Conservation (phyloP, 92 coral and sea anemone species). For the Paramuricea clavata region DNA sequence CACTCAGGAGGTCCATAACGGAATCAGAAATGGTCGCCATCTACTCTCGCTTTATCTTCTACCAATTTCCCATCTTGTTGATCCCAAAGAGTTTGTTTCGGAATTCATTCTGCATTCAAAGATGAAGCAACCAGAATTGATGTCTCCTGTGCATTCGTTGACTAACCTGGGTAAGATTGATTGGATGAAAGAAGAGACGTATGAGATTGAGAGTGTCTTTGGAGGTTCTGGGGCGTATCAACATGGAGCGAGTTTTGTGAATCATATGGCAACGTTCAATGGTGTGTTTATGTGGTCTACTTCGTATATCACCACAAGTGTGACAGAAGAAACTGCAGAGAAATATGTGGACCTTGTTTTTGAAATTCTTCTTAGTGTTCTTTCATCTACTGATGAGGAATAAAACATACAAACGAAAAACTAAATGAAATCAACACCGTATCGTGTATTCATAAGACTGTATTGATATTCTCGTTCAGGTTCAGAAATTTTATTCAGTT, state of each 20-base stretch:
- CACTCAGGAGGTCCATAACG: conserved; percentile 12
- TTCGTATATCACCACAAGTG: not conserved
- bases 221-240: conserved; percentile 30
- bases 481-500: too few relatives aligned
- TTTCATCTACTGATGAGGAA: not conserved
- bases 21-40: conserved; percentile 17
- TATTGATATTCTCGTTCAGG: too few relatives aligned
- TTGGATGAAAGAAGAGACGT: not conserved
- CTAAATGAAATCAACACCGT: too few relatives aligned
- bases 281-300: conserved; percentile 40
- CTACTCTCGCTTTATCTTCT: conserved; percentile 15
- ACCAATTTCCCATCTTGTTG: conserved; percentile 5
- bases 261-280: conserved; percentile 34
- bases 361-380: conserved; percentile 8
- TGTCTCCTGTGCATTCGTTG: conserved; percentile 19
- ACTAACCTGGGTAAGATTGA: conserved; percentile 31
- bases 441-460: too few relatives aligned
- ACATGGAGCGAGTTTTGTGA: conserved; percentile 23
- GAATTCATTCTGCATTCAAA: conserved; percentile 26
- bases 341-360: conserved; percentile 18
- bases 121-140: conserved; percentile 11
- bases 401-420: too few relatives aligned
- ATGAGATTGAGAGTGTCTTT: conserved; percentile 7
- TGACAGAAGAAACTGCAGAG: not conserved
- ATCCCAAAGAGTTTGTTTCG: conserved; percentile 28